Percentiles rank a stretch among this genome's conserved stretches.
These are phyloP conservation scores for Dreissena rostriformis DNA, from an alignment of 1,140 invertebrate genomes.

Conservation along the genomic window DNA sequence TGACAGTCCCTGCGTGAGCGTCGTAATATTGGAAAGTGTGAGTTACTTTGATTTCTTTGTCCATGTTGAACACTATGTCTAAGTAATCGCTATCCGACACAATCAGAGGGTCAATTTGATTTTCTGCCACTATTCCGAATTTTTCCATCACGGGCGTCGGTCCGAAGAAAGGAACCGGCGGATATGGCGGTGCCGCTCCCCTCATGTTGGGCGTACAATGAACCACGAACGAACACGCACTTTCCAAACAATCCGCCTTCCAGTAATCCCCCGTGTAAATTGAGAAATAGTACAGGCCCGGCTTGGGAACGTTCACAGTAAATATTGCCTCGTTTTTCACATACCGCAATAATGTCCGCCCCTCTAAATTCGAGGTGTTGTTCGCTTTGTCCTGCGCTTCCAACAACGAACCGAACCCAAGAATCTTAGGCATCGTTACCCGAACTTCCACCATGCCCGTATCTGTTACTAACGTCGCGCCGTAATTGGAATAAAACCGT, in stretches of 20 bases:
- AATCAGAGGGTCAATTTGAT: conserved; percentile 74
- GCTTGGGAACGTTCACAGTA: conserved; percentile 72
- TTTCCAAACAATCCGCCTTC: conserved; percentile 78
- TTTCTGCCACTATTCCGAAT: conserved; percentile 70
- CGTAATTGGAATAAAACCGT: conserved; percentile 74
- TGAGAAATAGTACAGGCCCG: conserved; percentile 78
- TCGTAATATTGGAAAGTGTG: conserved; percentile 79
- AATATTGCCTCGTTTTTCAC: conserved; percentile 78
- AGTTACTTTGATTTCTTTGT: conserved; percentile 73
- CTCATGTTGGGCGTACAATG: conserved; percentile 70
- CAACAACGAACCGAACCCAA: conserved; percentile 74
- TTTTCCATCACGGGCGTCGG: conserved; percentile 76
- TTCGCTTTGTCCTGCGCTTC: conserved; percentile 72
- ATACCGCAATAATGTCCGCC: conserved; percentile 73
- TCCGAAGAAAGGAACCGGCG: conserved; percentile 77
- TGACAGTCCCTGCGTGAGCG: conserved; percentile 70
- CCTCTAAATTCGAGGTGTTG: conserved; percentile 68
- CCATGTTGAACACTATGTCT: conserved; percentile 74
- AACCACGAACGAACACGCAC: conserved; percentile 77
- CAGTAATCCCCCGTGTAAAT: conserved; percentile 77
- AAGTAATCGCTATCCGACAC: conserved; percentile 74
- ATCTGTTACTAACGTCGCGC: conserved; percentile 72
- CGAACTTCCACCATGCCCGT: conserved; percentile 77
- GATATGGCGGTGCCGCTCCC: conserved; percentile 70
- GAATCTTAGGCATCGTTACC: conserved; percentile 73